Conservation (phyloP, 2,888 invertebrate genomes). For the Encarsia formosa region DNA sequence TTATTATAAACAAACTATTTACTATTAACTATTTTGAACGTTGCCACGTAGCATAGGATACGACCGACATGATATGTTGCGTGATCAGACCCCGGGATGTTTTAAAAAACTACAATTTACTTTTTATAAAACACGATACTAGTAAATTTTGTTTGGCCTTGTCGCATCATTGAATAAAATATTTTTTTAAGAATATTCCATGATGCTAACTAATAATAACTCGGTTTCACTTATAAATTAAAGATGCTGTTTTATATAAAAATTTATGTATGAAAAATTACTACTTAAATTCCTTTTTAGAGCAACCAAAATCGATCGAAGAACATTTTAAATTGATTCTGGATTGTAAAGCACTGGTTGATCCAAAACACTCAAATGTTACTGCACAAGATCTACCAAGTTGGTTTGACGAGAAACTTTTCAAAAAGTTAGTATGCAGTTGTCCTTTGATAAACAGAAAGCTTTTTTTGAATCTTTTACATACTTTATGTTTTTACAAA, state of each 20-base stretch:
- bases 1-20: no score
- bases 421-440: slow-evolving; percentile 38
- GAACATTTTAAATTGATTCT: slow-evolving; percentile 35
- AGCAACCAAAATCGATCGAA: slow-evolving; percentile 34
- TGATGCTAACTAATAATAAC: not conserved
- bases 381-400: slow-evolving; percentile 55
- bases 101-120: no score
- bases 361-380: slow-evolving; percentile 20
- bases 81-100: no score
- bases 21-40: no score
- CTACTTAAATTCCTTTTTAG: slow-evolving; percentile 22
- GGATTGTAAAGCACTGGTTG: slow-evolving; percentile 25
- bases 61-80: no score
- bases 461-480: no score
- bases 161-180: not conserved
- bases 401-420: slow-evolving; percentile 65
- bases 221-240: not conserved
- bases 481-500: no score
- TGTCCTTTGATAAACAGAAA: no score
- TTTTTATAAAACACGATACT: no score
- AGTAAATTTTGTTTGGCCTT: no score
- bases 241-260: not conserved
- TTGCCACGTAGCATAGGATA: no score
- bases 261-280: not conserved
- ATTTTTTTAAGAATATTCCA: not conserved